Base-by-base conservation (phyloP, 2,888 invertebrate genomes). In the Patella ulyssiponensis region DNA sequence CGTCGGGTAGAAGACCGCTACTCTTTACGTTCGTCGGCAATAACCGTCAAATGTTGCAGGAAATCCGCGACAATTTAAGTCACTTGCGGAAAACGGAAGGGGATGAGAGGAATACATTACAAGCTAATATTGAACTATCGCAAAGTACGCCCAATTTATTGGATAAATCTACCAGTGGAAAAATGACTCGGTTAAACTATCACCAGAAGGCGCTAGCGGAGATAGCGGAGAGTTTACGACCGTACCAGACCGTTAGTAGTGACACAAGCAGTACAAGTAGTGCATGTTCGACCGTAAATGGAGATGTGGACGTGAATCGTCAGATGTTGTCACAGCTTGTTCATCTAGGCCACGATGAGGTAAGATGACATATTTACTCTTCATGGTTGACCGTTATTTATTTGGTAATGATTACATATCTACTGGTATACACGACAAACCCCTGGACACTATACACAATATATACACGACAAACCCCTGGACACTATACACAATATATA, bases 161-260 rank as follows among this genome's bases (percentile, higher is more conserved):
- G 54, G 85, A 83, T 51, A 83, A 83, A 74, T 77, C 80, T 56
- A 69, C 74, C 20, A 80, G 70, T 64, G 80, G 80, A 79, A 83
- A 81, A 11, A 77, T 76, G 52, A 54, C 70, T 1, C 75, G 81
- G 20, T 70, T 79, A 64, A 81, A 83, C 56, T 96, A 96, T 93
- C 95, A 95, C 93, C 95, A 96, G 92, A 96, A 96, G 93, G 96
- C 96, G 91, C 94, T 96, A 92, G 96, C 95, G 92, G 95, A 96
- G 93, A 96, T 96, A 90, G 94, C 96, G 87, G 96, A 96, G 92
- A 96, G 96, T 80, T 92, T 96, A 87, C 93, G 95, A 88, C 96
- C 96, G 76, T 96, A 96, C 58, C 80, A 79, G 77, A 83, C 78
- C 73, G 79, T n/a, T 52, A 74, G 77, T 64, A 74, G 76, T 15